These are phyloP conservation scores for Rhorus exstirpatorius DNA, from an alignment of 2,888 invertebrate species.

Conservation along the genomic window DNA sequence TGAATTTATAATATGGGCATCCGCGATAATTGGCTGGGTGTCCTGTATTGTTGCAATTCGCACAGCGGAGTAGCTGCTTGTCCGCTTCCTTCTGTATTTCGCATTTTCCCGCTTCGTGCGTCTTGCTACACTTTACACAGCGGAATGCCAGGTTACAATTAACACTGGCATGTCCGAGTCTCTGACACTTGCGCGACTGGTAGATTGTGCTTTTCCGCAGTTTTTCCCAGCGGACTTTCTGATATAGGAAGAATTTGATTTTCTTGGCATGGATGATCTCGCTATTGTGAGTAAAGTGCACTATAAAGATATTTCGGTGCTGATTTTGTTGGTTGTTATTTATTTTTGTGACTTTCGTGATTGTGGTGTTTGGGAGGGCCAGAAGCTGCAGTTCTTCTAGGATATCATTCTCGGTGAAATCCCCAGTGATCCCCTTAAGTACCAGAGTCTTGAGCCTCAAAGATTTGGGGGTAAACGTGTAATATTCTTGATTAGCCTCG, in stretches of 20 bases:
- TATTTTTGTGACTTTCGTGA: slow-evolving; percentile 57
- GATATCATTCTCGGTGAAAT: slow-evolving; percentile 53
- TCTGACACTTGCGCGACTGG: slow-evolving; percentile 40
- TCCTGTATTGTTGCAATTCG: slow-evolving; percentile 7
- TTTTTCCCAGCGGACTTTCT: slow-evolving; percentile 15
- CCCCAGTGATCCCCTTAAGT: slow-evolving; percentile 51
- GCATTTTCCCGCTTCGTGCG: slow-evolving; percentile 19
- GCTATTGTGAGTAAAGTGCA: slow-evolving; percentile 33
- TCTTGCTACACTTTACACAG: slow-evolving; percentile 33
- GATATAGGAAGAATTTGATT: neutral
- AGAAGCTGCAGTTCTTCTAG: neutral
- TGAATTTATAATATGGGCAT: slow-evolving; percentile 34
- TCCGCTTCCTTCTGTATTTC: neutral
- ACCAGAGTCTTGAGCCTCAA: slow-evolving; percentile 33
- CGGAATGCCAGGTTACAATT: slow-evolving; percentile 18
- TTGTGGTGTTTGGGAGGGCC: slow-evolving; percentile 34
- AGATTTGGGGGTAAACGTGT: slow-evolving; percentile 47
- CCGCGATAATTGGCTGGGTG: slow-evolving; percentile 47
- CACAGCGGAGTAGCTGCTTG: slow-evolving; percentile 17
- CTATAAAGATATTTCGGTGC: slow-evolving; percentile 32
- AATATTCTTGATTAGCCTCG: slow-evolving; percentile 7
- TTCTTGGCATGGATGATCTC: neutral
- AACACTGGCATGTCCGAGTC: slow-evolving; percentile 21
- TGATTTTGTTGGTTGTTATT: slow-evolving; percentile 13
- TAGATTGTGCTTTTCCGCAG: slow-evolving; percentile 1